Percentiles rank a stretch among this genome's conserved stretches.
Conservation (phyloP, 1,140 invertebrate species). For the Drosophila sturtevanti region DNA sequence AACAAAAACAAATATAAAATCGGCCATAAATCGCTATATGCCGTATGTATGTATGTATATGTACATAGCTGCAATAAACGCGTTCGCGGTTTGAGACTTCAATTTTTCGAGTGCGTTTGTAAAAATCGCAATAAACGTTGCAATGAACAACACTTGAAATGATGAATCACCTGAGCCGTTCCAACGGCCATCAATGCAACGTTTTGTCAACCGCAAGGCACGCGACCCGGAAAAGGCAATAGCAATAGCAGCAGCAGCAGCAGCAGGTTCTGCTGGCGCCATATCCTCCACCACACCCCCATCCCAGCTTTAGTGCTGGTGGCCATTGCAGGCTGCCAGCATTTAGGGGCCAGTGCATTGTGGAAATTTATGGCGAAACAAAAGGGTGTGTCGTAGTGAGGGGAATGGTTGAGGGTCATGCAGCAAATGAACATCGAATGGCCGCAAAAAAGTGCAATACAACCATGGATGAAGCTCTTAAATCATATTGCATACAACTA, state of each 20-base stretch:
- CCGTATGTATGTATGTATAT: no score
- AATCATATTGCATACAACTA: conserved; percentile 77
- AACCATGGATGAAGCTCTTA: conserved; percentile 61
- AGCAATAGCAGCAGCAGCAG: not conserved
- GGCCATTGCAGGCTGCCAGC: conserved; percentile 25
- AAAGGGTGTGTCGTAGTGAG: not conserved
- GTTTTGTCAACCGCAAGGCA: conserved; percentile 74
- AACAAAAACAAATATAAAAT: conserved; percentile 17
- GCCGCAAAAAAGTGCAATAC: conserved; percentile 68
- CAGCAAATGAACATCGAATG: conserved; percentile 66
- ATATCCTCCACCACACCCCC: no score
- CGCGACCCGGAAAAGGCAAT: conserved; percentile 48
- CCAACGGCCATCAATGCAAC: conserved; percentile 69
- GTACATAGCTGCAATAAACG: conserved; percentile 43
- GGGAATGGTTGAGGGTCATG: conserved; percentile 7
- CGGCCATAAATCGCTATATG: conserved; percentile 45
- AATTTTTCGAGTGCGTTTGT: conserved; percentile 76
- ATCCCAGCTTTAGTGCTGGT: not conserved
- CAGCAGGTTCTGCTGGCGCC: no score
- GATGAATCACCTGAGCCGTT: conserved; percentile 77
- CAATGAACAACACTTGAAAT: conserved; percentile 82
- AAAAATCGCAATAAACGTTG: conserved; percentile 82
- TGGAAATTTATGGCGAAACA: conserved; percentile 56
- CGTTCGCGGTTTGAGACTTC: conserved; percentile 22
- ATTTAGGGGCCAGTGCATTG: conserved; percentile 46